Conservation (phyloP, 2,113 vertebrate genomes). For the Serilophus lunatus region DNA sequence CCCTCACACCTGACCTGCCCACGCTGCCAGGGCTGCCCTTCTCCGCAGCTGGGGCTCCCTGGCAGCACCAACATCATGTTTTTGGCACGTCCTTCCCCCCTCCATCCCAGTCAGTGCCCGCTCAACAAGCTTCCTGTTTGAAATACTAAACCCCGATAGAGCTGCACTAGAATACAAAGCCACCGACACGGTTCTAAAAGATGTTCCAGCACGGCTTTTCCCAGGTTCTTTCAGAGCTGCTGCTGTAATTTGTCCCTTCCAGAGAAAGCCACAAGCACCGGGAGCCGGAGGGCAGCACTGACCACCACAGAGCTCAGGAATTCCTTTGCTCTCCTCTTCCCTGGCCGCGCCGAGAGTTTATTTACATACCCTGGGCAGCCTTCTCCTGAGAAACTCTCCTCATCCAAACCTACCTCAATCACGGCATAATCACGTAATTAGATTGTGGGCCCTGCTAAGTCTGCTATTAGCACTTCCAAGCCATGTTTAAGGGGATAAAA, state of each 20-base stretch:
- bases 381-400: constrained; percentile 32
- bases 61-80: accelerated
- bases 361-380: background rate
- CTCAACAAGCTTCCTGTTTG: background rate
- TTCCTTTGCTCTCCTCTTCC: background rate
- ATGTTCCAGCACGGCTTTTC: background rate
- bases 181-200: background rate
- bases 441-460: background rate
- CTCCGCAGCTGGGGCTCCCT: background rate
- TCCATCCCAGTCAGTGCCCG: background rate
- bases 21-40: background rate
- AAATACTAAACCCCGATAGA: background rate
- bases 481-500: background rate
- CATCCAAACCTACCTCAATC: background rate
- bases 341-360: background rate
- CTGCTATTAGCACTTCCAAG: background rate
- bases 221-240: background rate
- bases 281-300: background rate
- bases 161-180: background rate
- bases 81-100: background rate
- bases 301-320: background rate
- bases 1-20: background rate
- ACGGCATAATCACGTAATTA: background rate
- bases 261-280: background rate
- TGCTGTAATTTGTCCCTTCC: background rate